Conservation (phyloP, 2,797 vertebrate species). For the Aplochiton taeniatus region DNA sequence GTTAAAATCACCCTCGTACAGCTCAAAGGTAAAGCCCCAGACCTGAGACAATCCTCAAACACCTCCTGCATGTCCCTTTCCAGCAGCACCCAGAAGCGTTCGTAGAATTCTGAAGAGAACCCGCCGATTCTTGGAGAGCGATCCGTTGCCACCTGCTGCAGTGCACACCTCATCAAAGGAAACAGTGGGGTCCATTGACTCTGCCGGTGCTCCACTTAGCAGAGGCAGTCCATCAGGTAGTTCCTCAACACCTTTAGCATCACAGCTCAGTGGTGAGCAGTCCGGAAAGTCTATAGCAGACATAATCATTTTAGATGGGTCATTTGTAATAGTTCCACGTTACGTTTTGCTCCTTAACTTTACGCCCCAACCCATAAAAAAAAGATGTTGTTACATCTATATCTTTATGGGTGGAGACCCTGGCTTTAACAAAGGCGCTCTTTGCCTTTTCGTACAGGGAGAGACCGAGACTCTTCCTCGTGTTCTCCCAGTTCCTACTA, state of each 20-base stretch:
- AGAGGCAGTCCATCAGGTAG: not conserved
- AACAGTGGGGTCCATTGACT: not conserved
- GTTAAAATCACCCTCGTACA: too few species aligned
- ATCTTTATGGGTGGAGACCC: not conserved
- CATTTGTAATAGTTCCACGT: not conserved
- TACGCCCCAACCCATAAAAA: not conserved
- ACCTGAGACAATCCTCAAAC: too few species aligned
- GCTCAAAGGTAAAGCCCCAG: too few species aligned
- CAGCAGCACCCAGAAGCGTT: too few species aligned
- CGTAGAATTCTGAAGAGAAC: too few species aligned
- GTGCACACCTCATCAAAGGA: conserved; percentile 3
- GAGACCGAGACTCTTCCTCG: not conserved
- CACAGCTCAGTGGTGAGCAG: not conserved
- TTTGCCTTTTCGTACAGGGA: too few species aligned
- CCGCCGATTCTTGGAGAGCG: not conserved
- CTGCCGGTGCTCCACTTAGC: not conserved
- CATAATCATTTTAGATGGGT: not conserved
- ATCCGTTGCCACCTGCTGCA: conserved; percentile 6
- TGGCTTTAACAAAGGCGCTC: not conserved
- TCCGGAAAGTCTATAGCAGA: not conserved
- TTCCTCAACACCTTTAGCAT: not conserved
- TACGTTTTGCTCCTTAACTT: not conserved
- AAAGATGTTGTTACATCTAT: conserved; percentile 3
- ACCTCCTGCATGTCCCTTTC: too few species aligned
- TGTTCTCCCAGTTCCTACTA: not conserved